Base-by-base conservation (phyloP, 1,140 invertebrate species). In the Conus ventricosus region DNA sequence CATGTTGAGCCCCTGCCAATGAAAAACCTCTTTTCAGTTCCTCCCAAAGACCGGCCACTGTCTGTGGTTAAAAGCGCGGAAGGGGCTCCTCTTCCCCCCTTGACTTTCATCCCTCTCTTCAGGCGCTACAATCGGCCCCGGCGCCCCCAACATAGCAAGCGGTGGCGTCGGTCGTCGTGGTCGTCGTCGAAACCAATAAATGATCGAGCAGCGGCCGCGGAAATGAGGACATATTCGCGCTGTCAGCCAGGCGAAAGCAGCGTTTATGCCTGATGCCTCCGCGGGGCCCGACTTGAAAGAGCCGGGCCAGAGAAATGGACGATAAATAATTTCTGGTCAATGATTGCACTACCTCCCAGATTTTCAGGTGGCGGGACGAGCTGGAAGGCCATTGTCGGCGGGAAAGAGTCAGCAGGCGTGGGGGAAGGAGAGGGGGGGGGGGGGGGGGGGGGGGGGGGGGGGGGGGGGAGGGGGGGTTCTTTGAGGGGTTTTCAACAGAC, bases 301-400 rank as follows among this genome's bases (percentile, higher is more conserved):
- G 39, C 27, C 11, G 53, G 53, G 39, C 53, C 8, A 39, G 85
- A 20, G 54, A 87, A 78, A 78, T 57, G 51, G 54, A 71, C 75
- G 85, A 80, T 87, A 87, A 78, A 87, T 87, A 87, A 78, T 87
- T 87, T 87, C 85, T 87, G 85, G 51, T 87, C 85, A 87, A 75
- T 87, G 85, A 76, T 57, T 57, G 51, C 85, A 55, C 71, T 87
- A 78, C 85, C 85, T 87, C 39, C 85, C 85, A 51, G 75, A 87
- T 87, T 87, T 71, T 27, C 85, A 57, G 23, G 85, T 87, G 71
- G 75, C 53, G 85, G 75, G 85, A 80, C 51, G 51, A 54, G 85
- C n/a, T 23, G 85, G 85, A 51, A 15, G 85, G 71, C 85, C 85
- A 86, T 86, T 86, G 85, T 86, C 67, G 51, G 17, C 67, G 51